These are phyloP conservation scores for Diadromus collaris DNA, from an alignment of 2,888 invertebrate species.

Conservation along the genomic window DNA sequence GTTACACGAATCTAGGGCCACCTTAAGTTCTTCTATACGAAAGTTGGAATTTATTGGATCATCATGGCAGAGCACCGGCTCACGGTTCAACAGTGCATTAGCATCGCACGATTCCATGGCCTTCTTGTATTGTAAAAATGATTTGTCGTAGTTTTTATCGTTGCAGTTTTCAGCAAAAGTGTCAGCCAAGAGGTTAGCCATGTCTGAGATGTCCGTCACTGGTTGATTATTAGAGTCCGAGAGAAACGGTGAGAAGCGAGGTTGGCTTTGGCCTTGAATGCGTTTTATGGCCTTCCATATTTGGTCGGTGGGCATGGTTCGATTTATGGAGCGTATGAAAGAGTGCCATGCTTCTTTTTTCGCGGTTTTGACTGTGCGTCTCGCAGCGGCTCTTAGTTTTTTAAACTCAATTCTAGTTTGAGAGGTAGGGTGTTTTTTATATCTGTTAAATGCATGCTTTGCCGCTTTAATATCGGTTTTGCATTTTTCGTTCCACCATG, in stretches of 20 bases:
- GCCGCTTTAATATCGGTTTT: conserved; percentile 14
- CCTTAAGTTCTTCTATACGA: conserved; percentile 13
- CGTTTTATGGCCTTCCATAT: conserved; percentile 55
- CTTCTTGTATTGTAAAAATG: conserved; percentile 31
- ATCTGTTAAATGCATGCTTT: conserved; percentile 53
- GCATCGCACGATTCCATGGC: not conserved
- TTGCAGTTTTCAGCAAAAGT: conserved; percentile 54
- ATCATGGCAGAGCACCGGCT: not conserved
- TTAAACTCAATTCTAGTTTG: conserved; percentile 56
- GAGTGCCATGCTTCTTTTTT: conserved; percentile 54
- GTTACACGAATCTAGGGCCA: conserved; percentile 1
- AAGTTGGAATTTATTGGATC: conserved; percentile 37
- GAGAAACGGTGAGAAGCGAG: not conserved
- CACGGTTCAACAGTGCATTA: not conserved
- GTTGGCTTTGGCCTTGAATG: conserved; percentile 26
- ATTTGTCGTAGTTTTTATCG: conserved; percentile 31
- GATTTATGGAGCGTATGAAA: conserved; percentile 37
- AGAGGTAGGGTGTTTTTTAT: conserved; percentile 42
- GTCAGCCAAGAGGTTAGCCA: conserved; percentile 35
- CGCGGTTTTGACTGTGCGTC: conserved; percentile 47
- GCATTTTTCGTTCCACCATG: conserved; percentile 60
- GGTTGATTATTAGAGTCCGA: conserved; percentile 5
- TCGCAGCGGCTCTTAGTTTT: conserved; percentile 46
- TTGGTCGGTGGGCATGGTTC: not conserved
- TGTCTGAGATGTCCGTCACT: conserved; percentile 8